Conservation (phyloP, 2,888 invertebrate genomes). For the Tachina lurida region DNA sequence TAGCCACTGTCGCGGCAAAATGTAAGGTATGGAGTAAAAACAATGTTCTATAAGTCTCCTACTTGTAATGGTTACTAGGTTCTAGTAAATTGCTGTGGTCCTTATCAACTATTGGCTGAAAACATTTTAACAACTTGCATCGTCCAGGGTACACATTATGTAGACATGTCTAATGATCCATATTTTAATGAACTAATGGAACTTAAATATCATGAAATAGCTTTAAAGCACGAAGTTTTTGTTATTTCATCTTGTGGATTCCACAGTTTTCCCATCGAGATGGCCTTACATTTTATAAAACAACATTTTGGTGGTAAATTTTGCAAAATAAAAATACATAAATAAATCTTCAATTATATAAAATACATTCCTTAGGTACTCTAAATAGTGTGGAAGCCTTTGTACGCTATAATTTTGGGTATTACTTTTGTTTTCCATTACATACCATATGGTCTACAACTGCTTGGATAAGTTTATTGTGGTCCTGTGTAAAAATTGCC, state of each 20-base stretch:
- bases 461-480: constrained; percentile 65
- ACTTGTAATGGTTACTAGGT: constrained; percentile 67
- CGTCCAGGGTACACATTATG: constrained; percentile 90
- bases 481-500: constrained; percentile 18
- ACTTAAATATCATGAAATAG: constrained; percentile 88
- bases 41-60: background rate
- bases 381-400: constrained; percentile 70
- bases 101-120: constrained; percentile 92
- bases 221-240: constrained; percentile 89
- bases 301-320: constrained; percentile 86
- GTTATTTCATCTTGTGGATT: constrained; percentile 94
- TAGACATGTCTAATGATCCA: constrained; percentile 95
- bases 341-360: background rate
- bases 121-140: constrained; percentile 88
- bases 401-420: constrained; percentile 59
- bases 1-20: constrained; percentile 90
- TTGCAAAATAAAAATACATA: background rate
- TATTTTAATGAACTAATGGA: constrained; percentile 92
- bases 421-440: constrained; percentile 32
- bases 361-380: constrained; percentile 62
- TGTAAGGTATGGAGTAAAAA: constrained; percentile 84
- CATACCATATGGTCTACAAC: constrained; percentile 56
- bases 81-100: constrained; percentile 95
- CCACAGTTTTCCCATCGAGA: constrained; percentile 94
- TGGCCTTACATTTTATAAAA: constrained; percentile 89